Conservation (phyloP, 2,888 invertebrate species). For the Pollenia angustigena region DNA sequence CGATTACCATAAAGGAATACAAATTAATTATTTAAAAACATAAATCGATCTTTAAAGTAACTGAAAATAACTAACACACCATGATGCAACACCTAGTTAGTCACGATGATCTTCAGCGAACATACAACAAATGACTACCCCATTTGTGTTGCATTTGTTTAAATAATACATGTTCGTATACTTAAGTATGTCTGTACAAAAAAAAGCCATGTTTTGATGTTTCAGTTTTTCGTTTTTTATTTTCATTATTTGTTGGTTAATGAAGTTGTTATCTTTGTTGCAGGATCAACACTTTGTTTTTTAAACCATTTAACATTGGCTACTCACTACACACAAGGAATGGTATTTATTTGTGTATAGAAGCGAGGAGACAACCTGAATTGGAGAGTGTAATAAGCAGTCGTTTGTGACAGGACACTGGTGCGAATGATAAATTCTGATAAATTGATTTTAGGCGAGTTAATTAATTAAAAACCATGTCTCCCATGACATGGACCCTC, state of each 20-base stretch:
- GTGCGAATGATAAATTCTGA: constrained; percentile 76
- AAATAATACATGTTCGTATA: constrained; percentile 39
- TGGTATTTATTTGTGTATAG: background rate
- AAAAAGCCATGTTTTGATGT: constrained; percentile 74
- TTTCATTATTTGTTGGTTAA: constrained; percentile 73
- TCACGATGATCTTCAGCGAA: constrained; percentile 43
- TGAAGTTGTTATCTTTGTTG: constrained; percentile 76
- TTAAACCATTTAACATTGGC: constrained; percentile 66
- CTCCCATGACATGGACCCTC: constrained; percentile 61
- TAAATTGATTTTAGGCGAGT: constrained; percentile 74
- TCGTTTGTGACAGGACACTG: constrained; percentile 74
- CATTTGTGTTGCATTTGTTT: constrained; percentile 48
- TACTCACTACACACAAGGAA: constrained; percentile 27
- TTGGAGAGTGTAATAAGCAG: constrained; percentile 61
- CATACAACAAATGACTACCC: constrained; percentile 47
- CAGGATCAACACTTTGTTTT: constrained; percentile 74
- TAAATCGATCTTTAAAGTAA: constrained; percentile 26
- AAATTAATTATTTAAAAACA: background rate
- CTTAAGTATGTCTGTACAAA: background rate
- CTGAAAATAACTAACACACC: constrained; percentile 57
- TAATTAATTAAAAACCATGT: constrained; percentile 75
- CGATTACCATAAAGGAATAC: background rate
- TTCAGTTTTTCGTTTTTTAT: constrained; percentile 60
- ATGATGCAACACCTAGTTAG: constrained; percentile 73
- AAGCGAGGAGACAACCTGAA: constrained; percentile 25